Conservation (phyloP, 2,797 vertebrate genomes). For the Lepilemur septentrionalis region DNA sequence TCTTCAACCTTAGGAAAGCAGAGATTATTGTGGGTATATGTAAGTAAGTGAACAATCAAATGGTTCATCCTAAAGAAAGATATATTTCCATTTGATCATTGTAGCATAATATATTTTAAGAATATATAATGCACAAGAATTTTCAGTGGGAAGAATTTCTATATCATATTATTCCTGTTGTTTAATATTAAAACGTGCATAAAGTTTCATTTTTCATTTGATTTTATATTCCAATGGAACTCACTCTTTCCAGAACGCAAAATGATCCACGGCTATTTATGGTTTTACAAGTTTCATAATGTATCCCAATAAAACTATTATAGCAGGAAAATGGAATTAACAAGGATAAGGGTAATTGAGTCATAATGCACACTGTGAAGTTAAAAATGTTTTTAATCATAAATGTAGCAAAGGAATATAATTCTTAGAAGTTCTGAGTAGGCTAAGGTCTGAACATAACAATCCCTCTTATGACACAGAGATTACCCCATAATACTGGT, state of each 20-base stretch:
- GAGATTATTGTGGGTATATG: not conserved
- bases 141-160: conserved; percentile 24
- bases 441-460: not conserved
- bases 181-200: not conserved
- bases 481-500: not conserved
- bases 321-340: conserved; percentile 73
- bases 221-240: conserved; percentile 56
- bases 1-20: not conserved
- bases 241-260: conserved; percentile 39
- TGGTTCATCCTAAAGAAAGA: conserved; percentile 3
- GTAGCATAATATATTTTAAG: not conserved
- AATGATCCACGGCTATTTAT: conserved; percentile 72
- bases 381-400: conserved; percentile 75
- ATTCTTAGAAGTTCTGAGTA: not conserved
- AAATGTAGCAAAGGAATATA: conserved; percentile 1
- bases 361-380: conserved; percentile 58
- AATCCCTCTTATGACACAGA: not conserved
- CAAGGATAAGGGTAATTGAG: conserved; percentile 74
- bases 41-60: not conserved
- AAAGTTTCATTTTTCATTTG: conserved; percentile 66
- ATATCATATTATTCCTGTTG: not conserved
- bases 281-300: conserved; percentile 70
- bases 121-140: not conserved
- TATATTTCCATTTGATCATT: not conserved
- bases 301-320: conserved; percentile 79